Base-by-base conservation (phyloP, 1,140 invertebrate genomes). In the Homalodisca vitripennis region DNA sequence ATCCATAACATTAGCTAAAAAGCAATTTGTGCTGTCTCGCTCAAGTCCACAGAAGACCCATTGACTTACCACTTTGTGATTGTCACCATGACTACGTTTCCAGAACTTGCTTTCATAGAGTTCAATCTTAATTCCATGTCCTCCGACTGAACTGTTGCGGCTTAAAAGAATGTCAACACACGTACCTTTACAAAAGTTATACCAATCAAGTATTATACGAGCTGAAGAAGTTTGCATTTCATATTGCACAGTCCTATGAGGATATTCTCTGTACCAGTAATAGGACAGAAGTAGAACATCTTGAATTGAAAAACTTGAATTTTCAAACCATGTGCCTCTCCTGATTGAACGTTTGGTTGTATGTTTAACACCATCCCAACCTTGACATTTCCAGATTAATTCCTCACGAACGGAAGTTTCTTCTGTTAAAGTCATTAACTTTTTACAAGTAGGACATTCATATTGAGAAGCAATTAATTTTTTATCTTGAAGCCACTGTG, bases 81-180 rank as follows among this genome's bases (percentile, higher is more conserved):
- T 34, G 13, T 27, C 41, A 24, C 32, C 41, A 46, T 66, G 32
- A 27, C 13, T 47, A n/a, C 63, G 17, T 66, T 46, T 66, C 63
- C 63, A 66, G 47, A 66, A 66, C 26, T 66, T 66, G 31, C 63
- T 66, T 66, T 66, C 63, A 46, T 66, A 66, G 22, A 66, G 41
- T 26, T 66, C 63, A 47, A 66, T 66, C 27, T 66, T 66, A 27
- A 66, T 46, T 20, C 63, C 63, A 27, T 66, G 32, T 26, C 63
- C 63, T 47, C 63, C 63, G n/a, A 66, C 47, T 14, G 63, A 34
- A 2, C 1, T 46, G 24, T 29, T 66, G 12, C 63, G 32, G 26
- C 41, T 27, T 26, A 66, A 27, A 47, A 66, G 32, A 26, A 66
- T 66, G 26, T 66, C 63, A 3, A 66, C 63, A 47, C 63, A 66